Percentiles rank a stretch among this genome's conserved stretches.
phyloP scores from a whole-genome alignment of 2,113 vertebrate species.

The Cisticola juncidis region DNA sequence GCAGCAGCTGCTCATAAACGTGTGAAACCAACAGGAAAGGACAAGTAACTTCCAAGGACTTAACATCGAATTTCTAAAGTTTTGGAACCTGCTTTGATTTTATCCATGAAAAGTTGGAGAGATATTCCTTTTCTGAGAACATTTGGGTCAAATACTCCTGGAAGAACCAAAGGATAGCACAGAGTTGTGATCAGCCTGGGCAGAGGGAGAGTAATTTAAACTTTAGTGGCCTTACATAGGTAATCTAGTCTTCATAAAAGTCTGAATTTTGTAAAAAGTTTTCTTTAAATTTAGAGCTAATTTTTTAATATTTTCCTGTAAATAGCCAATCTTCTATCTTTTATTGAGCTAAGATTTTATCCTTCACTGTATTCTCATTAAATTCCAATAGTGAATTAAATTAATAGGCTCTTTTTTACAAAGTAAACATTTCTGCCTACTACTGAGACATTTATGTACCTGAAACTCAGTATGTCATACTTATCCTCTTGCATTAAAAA shows the following conservation, averaged over 20 bases:
- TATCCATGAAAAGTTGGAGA: not conserved
- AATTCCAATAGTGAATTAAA: not conserved
- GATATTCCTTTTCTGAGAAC: not conserved
- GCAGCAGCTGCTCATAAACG: conserved; percentile 24
- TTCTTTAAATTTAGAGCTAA: not conserved
- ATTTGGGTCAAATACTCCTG: not conserved
- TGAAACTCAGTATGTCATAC: not conserved
- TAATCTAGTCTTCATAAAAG: not conserved
- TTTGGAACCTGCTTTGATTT: not conserved
- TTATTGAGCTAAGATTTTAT: not conserved
- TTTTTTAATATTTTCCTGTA: not conserved
- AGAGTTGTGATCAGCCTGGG: not conserved
- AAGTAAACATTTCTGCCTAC: not conserved
- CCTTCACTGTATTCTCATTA: not conserved
- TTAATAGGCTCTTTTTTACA: not conserved
- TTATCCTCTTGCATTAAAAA: not conserved
- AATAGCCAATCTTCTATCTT: not conserved
- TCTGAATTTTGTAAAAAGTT: not conserved
- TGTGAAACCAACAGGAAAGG: conserved; percentile 28
- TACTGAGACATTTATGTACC: not conserved
- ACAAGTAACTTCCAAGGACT: conserved; percentile 1
- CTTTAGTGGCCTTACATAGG: not conserved
- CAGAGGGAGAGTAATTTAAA: not conserved
- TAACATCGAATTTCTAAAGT: not conserved
- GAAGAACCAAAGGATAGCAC: not conserved